These are phyloP conservation scores for Schizotus pectinicornis DNA, from an alignment of 2,888 invertebrate species.

Conservation along the genomic window DNA sequence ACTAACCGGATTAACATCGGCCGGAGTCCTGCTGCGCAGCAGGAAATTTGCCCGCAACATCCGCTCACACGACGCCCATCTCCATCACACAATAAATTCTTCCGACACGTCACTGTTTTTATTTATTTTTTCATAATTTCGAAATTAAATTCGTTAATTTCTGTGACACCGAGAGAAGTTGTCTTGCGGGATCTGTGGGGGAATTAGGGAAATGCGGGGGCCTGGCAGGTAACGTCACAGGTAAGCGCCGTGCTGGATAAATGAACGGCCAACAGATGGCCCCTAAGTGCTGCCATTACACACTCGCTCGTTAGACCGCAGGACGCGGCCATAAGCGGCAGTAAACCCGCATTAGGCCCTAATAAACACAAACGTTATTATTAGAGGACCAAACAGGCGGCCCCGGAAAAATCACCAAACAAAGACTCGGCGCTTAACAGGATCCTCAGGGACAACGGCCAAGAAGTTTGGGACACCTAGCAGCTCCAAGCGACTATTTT, in stretches of 20 bases:
- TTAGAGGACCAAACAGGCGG: slow-evolving; percentile 3
- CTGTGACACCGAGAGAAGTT: no score
- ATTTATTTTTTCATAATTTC: slow-evolving; percentile 10
- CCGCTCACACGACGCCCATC: no score
- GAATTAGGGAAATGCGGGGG: slow-evolving; percentile 22
- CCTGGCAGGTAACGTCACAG: slow-evolving; percentile 1
- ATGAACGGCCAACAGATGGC: slow-evolving; percentile 28
- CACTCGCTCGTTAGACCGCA: slow-evolving; percentile 21
- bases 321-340: slow-evolving; percentile 19
- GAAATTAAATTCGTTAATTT: slow-evolving; percentile 7
- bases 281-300: slow-evolving; percentile 30
- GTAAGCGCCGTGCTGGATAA: not conserved
- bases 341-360: slow-evolving; percentile 28
- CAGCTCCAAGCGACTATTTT: no score
- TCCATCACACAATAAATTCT: no score
- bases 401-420: not conserved
- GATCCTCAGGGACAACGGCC: no score
- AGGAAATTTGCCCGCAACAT: slow-evolving; percentile 3
- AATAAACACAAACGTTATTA: slow-evolving; percentile 30
- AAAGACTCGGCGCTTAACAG: no score
- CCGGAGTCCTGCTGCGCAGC: slow-evolving; percentile 6
- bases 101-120: not conserved
- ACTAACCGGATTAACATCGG: slow-evolving; percentile 27
- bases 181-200: slow-evolving; percentile 12
- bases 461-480: no score